Conservation (phyloP, 1,140 invertebrate species). For the Cheumatopsyche charites region DNA sequence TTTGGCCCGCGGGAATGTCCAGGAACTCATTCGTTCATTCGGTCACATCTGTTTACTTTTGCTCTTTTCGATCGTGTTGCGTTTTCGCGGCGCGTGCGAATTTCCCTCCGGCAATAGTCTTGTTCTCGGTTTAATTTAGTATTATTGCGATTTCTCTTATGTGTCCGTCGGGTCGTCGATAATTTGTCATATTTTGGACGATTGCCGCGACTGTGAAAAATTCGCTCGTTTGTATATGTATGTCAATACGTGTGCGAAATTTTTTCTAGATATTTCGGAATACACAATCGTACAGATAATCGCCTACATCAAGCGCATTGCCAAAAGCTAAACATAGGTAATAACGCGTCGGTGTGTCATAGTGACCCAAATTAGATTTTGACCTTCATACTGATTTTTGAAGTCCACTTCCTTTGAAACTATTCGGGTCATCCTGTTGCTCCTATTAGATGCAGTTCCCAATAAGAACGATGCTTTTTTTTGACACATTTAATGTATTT, state of each 20-base stretch:
- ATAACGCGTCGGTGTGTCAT: conserved; percentile 34
- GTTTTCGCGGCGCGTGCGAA: background rate
- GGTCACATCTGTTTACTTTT: conserved; percentile 26
- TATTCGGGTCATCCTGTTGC: conserved; percentile 16
- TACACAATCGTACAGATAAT: conserved; percentile 40
- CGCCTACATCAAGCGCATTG: conserved; percentile 32
- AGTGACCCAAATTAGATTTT: conserved; percentile 39
- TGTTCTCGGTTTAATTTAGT: no score
- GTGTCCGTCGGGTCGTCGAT: background rate
- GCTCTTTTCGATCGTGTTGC: background rate
- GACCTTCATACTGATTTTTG: conserved; percentile 34
- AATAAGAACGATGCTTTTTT: background rate
- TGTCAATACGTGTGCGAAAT: background rate
- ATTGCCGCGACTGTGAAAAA: background rate
- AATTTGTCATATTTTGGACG: conserved; percentile 16
- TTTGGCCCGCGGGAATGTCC: background rate
- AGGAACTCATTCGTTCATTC: conserved; percentile 19
- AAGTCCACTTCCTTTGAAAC: conserved; percentile 26
- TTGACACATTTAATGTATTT: background rate
- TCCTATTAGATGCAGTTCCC: conserved; percentile 4
- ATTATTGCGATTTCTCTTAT: no score
- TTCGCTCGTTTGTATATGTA: conserved; percentile 5
- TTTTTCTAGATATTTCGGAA: conserved; percentile 32
- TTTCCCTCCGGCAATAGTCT: no score
- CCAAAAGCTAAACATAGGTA: conserved; percentile 38